A percentile compares a stretch with the other conserved stretches of the same genome.
These are phyloP conservation scores for Bergia puertoricense DNA, from an alignment of 92 coral and sea anemone genomes.

Conservation along the genomic window DNA sequence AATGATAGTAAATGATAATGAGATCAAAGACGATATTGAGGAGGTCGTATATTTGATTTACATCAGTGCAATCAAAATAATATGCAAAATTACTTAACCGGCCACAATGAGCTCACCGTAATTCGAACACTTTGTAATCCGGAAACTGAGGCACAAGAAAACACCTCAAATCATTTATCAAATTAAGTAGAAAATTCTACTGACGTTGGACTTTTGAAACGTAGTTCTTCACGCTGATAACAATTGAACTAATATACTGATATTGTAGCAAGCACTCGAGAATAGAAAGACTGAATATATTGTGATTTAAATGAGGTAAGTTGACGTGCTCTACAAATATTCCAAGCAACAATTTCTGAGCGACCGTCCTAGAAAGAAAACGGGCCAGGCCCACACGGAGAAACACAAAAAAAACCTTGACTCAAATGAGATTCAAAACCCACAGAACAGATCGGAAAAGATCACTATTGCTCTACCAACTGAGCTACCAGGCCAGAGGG, in stretches of 20 bases:
- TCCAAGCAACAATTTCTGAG: too few relatives aligned
- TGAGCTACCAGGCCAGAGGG: too few relatives aligned
- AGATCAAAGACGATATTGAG: background rate
- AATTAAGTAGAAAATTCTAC: background rate
- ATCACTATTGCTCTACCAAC: too few relatives aligned
- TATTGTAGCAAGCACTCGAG: background rate
- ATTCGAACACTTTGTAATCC: conserved; percentile 4
- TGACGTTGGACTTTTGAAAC: background rate
- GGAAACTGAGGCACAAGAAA: background rate
- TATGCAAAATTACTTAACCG: background rate
- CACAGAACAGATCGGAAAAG: too few relatives aligned
- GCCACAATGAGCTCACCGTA: conserved; percentile 12
- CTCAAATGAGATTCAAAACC: too few relatives aligned
- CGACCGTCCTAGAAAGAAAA: too few relatives aligned
- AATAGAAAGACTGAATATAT: background rate
- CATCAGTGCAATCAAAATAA: background rate
- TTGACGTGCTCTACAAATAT: too few relatives aligned
- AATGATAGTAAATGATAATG: background rate
- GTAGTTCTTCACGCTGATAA: background rate
- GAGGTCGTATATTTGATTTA: background rate
- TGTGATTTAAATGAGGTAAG: too few relatives aligned
- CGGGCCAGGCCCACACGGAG: too few relatives aligned
- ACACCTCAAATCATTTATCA: background rate
- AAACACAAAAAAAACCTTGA: too few relatives aligned
- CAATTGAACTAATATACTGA: background rate